phyloP scores from a whole-genome alignment of 2,797 vertebrate species.

The Brachyalestes nurse region DNA sequence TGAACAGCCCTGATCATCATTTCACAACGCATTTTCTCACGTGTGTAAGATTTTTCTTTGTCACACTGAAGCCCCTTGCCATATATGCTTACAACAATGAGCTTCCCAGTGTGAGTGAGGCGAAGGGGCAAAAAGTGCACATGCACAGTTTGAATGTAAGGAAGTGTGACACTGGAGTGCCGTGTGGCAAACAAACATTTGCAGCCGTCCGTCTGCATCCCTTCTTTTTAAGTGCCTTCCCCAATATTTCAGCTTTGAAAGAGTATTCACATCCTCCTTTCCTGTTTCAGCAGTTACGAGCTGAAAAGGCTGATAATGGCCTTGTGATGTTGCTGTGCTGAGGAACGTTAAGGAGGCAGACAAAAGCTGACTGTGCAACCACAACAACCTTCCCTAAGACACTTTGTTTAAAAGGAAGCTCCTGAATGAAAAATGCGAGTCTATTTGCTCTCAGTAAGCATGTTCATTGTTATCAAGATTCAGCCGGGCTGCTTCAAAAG shows the following conservation, averaged over 20 bases:
- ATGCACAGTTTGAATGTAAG: constrained; percentile 82
- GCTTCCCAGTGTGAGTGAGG: background rate
- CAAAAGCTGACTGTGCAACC: constrained; percentile 25
- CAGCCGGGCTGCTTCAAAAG: background rate
- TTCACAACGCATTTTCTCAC: background rate
- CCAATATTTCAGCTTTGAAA: constrained; percentile 54
- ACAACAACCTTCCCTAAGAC: constrained; percentile 16
- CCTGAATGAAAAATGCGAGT: background rate
- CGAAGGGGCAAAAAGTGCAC: constrained; percentile 65
- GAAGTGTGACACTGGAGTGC: constrained; percentile 78
- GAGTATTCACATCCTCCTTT: constrained; percentile 54
- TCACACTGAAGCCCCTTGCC: background rate
- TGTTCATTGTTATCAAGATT: constrained; percentile 10
- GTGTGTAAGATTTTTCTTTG: background rate
- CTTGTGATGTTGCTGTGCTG: constrained; percentile 26
- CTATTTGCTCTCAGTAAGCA: constrained; percentile 7
- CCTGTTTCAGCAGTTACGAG: constrained; percentile 47
- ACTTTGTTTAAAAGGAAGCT: constrained; percentile 30
- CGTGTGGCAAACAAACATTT: constrained; percentile 79
- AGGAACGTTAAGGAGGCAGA: constrained; percentile 24
- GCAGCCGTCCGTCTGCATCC: constrained; percentile 77
- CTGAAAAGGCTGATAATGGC: constrained; percentile 59
- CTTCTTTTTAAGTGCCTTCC: constrained; percentile 68
- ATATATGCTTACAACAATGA: background rate
- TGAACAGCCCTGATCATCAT: no score